Conservation (phyloP, 2,888 invertebrate genomes). For the Torymus aiolomorphi region DNA sequence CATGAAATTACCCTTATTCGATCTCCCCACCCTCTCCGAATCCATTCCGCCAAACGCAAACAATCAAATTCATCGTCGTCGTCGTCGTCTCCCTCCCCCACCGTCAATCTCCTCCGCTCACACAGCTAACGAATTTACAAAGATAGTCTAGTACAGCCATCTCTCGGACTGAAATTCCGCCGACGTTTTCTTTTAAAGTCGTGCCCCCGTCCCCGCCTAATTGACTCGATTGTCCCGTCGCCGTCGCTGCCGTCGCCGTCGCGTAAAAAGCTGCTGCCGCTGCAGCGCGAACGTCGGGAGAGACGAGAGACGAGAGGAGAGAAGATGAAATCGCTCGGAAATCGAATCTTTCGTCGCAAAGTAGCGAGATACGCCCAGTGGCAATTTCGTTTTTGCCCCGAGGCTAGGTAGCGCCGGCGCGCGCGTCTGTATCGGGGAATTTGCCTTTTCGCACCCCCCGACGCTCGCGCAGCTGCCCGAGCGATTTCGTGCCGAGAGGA, state of each 20-base stretch:
- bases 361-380: slow-evolving; percentile 49
- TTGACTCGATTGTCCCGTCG: slow-evolving; percentile 40
- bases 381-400: slow-evolving; percentile 45
- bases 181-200: neutral
- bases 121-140: neutral
- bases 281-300: too few species aligned
- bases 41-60: too few species aligned
- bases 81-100: too few species aligned
- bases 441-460: slow-evolving; percentile 37
- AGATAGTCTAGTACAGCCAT: neutral
- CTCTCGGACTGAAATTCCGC: neutral
- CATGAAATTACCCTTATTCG: too few species aligned
- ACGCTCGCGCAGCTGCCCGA: too few species aligned
- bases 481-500: too few species aligned
- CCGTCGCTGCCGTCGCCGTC: neutral
- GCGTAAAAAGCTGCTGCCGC: neutral
- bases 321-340: slow-evolving; percentile 48
- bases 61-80: too few species aligned
- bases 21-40: too few species aligned
- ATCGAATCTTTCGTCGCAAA: slow-evolving; percentile 51
- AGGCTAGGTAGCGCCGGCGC: neutral
- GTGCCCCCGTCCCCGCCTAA: slow-evolving; percentile 1
- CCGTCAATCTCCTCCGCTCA: too few species aligned
- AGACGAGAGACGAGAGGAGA: neutral
- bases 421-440: slow-evolving; percentile 9